phyloP scores from a whole-genome alignment of 2,888 invertebrate genomes.

The Boloria euphrosyne region DNA sequence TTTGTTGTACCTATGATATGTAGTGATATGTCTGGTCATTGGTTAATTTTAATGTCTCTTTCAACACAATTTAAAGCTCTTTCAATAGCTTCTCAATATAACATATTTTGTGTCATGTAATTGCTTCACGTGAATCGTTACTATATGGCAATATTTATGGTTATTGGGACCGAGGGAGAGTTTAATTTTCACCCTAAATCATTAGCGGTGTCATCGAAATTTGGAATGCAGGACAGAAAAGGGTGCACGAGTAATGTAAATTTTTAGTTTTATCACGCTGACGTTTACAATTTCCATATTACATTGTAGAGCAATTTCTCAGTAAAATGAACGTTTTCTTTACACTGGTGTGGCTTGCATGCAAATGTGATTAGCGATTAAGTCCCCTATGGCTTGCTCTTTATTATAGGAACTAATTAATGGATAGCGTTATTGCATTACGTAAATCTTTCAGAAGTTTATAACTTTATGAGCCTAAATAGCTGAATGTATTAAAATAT shows the following conservation, averaged over 20 bases:
- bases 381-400: slow-evolving; percentile 34
- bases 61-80: no score
- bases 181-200: slow-evolving; percentile 56
- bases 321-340: slow-evolving; percentile 50
- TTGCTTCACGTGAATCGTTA: slow-evolving; percentile 34
- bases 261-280: slow-evolving; percentile 48
- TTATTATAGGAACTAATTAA: slow-evolving; percentile 32
- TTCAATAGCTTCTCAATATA: slow-evolving; percentile 3
- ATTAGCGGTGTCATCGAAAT: slow-evolving; percentile 56
- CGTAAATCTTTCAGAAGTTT: slow-evolving; percentile 17
- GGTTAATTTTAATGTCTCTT: no score
- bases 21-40: background rate
- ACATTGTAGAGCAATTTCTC: slow-evolving; percentile 52
- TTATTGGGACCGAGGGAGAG: slow-evolving; percentile 44
- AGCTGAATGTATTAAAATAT: background rate
- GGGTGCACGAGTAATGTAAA: slow-evolving; percentile 50
- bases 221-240: slow-evolving; percentile 49
- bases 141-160: slow-evolving; percentile 38
- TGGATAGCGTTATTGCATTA: slow-evolving; percentile 30
- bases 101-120: slow-evolving; percentile 13
- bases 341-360: slow-evolving; percentile 46
- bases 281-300: slow-evolving; percentile 51
- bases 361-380: slow-evolving; percentile 41
- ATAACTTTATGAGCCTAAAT: background rate
- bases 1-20: no score